A percentile compares a stretch with the other conserved stretches of the same genome.
These are phyloP conservation scores for Holacanthus passer DNA, from an alignment of 2,113 vertebrate species.

Conservation along the genomic window DNA sequence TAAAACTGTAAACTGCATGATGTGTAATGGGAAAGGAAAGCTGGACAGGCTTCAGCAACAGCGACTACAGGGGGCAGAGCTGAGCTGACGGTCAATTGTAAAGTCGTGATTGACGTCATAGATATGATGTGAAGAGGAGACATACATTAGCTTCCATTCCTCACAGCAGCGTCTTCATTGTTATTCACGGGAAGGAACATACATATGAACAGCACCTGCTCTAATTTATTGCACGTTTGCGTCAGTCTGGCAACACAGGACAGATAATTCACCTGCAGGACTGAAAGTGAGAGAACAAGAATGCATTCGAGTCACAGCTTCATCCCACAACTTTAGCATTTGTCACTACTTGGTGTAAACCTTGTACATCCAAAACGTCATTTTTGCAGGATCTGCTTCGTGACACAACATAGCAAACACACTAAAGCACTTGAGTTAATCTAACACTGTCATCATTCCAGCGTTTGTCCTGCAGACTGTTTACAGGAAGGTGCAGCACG, in stretches of 20 bases:
- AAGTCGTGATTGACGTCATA: neutral
- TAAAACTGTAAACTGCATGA: neutral
- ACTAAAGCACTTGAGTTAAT: constrained; percentile 5
- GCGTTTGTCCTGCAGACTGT: constrained; percentile 40
- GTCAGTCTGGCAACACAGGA: neutral
- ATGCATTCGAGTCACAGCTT: constrained; percentile 3
- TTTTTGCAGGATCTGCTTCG: constrained; percentile 5
- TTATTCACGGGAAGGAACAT: neutral
- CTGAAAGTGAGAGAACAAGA: constrained; percentile 34
- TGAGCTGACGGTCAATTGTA: neutral
- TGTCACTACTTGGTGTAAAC: neutral
- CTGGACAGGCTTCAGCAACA: neutral
- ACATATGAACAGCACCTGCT: neutral
- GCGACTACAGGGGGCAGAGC: neutral
- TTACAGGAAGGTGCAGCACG: constrained; percentile 35
- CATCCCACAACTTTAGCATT: constrained; percentile 32
- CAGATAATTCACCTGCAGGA: constrained; percentile 8
- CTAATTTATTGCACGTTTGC: constrained; percentile 19
- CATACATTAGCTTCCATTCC: neutral
- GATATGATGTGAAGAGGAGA: neutral
- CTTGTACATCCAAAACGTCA: neutral
- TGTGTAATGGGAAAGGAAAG: neutral
- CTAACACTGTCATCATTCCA: constrained; percentile 2
- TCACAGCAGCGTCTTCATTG: neutral
- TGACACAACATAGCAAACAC: constrained; percentile 9